phyloP scores from a whole-genome alignment of 35 echinoderm and acorn worm species.

The Patiria miniata region DNA sequence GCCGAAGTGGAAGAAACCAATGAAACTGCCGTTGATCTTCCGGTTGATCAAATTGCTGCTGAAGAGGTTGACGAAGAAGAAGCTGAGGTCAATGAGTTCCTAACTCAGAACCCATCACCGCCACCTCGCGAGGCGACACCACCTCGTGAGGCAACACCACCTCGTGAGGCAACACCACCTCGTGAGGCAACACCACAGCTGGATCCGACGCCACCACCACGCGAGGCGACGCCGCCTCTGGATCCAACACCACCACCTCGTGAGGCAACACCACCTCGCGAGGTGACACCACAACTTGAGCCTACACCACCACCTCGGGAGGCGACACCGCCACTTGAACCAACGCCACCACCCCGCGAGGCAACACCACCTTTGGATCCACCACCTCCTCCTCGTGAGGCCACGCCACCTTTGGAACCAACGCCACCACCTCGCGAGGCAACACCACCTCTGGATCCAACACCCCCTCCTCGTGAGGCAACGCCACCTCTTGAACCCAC shows the following conservation, averaged over 20 bases:
- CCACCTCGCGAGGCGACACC: neutral
- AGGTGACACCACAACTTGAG: neutral
- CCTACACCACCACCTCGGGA: neutral
- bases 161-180: neutral
- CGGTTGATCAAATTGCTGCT: constrained; percentile 90
- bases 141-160: constrained; percentile 12
- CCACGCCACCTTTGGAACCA: neutral
- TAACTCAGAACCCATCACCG: neutral
- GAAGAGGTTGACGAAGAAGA: constrained; percentile 94
- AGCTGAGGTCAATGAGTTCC: neutral
- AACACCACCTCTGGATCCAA: neutral
- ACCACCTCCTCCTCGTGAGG: neutral
- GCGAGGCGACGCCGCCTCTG: neutral
- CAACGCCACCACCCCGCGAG: neutral
- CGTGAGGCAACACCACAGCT: neutral
- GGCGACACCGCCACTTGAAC: constrained; percentile 2
- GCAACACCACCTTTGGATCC: neutral
- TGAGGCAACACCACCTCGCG: neutral
- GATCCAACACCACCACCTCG: neutral
- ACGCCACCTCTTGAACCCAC: neutral
- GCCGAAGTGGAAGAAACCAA: constrained; percentile 72
- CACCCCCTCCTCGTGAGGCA: neutral
- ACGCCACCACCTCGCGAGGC: neutral
- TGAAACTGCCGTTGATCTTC: constrained; percentile 84
- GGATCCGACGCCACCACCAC: neutral